phyloP scores from a whole-genome alignment of 2,888 invertebrate species.

The Orthosia cruda region DNA sequence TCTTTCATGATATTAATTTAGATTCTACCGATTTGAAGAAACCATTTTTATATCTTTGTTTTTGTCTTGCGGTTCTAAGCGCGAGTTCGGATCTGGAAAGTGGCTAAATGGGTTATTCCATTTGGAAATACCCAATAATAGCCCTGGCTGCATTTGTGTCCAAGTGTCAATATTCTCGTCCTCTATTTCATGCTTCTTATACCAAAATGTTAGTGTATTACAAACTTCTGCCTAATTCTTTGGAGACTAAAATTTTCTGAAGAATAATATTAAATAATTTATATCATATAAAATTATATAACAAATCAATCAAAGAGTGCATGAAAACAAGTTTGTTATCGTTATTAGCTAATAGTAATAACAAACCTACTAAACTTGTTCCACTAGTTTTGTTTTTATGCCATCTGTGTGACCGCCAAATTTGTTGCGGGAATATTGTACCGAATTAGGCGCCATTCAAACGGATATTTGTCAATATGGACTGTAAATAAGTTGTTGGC shows the following conservation, averaged over 20 bases:
- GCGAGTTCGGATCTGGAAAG: neutral
- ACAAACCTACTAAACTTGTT: conserved; percentile 4
- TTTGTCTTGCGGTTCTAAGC: no score
- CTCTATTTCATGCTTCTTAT: no score
- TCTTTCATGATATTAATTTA: no score
- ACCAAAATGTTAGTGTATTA: no score
- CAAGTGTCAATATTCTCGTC: neutral
- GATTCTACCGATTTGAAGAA: no score
- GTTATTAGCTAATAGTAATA: conserved; percentile 8
- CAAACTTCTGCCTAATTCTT: no score
- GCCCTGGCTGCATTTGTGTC: neutral
- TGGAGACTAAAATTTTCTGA: neutral
- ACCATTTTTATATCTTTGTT: neutral
- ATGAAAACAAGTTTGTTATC: neutral
- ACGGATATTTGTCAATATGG: no score
- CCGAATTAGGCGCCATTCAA: no score
- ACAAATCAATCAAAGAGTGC: neutral
- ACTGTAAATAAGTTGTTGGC: no score
- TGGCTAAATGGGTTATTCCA: neutral
- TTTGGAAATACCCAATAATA: neutral
- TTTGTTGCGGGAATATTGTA: neutral
- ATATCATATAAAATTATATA: neutral
- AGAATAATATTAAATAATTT: neutral
- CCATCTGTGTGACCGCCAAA: neutral
- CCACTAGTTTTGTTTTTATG: conserved; percentile 12